Evolutionary conservation across 2,888 invertebrate species (phyloP).

Genomic region (Leptinotarsa tumamoca): DNA sequence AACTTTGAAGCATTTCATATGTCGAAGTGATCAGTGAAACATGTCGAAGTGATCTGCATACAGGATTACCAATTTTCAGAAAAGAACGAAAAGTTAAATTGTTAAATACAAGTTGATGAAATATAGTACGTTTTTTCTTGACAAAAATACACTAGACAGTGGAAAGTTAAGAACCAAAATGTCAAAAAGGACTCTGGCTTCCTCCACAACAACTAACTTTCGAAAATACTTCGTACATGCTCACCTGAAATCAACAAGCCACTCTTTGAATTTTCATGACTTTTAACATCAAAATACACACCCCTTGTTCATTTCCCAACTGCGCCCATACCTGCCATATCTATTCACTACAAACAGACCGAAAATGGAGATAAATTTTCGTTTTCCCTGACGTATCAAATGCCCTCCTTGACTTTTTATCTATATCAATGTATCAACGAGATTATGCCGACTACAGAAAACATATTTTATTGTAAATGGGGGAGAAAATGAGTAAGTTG

Average conservation of each 20-base stretch:
- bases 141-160: no score
- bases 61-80: no score
- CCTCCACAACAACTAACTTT: not conserved
- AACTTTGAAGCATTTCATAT: no score
- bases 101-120: no score
- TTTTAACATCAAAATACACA: not conserved
- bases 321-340: not conserved
- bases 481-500: conserved; percentile 38
- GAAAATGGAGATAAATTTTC: not conserved
- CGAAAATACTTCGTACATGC: not conserved
- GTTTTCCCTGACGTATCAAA: conserved; percentile 12
- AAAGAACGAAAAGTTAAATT: no score
- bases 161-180: no score
- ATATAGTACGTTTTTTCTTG: no score
- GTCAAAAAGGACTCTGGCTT: not conserved
- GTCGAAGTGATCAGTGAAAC: no score
- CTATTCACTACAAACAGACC: not conserved
- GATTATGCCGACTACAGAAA: conserved; percentile 42
- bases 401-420: conserved; percentile 7
- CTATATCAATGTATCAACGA: conserved; percentile 24
- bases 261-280: not conserved
- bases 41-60: no score
- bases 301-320: not conserved
- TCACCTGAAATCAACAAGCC: not conserved
- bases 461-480: conserved; percentile 45